Evolutionary conservation across 2,113 vertebrate species (phyloP), one percentile per base, ranked within the genome.

Genomic region (Cromileptes altivelis): DNA sequence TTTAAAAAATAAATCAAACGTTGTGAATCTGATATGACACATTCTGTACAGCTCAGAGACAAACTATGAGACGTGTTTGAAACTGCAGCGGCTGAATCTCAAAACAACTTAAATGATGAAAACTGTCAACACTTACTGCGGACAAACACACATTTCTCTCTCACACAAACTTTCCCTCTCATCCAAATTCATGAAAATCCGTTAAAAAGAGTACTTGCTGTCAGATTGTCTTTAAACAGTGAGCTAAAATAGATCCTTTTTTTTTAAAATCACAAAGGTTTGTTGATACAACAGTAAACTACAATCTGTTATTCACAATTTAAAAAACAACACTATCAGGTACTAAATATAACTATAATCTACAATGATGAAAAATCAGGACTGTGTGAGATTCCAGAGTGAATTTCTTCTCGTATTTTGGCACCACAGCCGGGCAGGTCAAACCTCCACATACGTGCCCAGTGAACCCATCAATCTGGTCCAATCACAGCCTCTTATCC

Each of bases 221-320:
- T 73, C 53, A 61, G 75, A 80, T 84, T 81, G 69, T 72, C 73
- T 27, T 69, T 68, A 62, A 25, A 83, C 17, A 30, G 2, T n/a
- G 25, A 84, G 63, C 65, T 81, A 80, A 86, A 80, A 85, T 58
- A 80, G 30, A 69, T 45, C 18, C 42, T 45, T 65, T 42, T 65
- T 42, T 42, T 33, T 68, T 73, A 0, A 62, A 45, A 57, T 70
- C 55, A 74, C 57, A 74, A 82, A 75, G 18, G 50, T 73, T 73
- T 74, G 17, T 23, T 58, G 37, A 84, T 57, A 57, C 18, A 62
- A 63, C 71, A 53, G 55, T 63, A 67, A 84, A 74, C 60, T 75
- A 77, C 30, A 42, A 37, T 7, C 33, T 76, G 40, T 78, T 82
- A 68, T 52, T 76, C 45, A 57, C 52, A 64, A 49, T 53, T 14